These are phyloP conservation scores for Heterotilapia buettikoferi DNA, from an alignment of 2,113 vertebrate species.

Conservation along the genomic window DNA sequence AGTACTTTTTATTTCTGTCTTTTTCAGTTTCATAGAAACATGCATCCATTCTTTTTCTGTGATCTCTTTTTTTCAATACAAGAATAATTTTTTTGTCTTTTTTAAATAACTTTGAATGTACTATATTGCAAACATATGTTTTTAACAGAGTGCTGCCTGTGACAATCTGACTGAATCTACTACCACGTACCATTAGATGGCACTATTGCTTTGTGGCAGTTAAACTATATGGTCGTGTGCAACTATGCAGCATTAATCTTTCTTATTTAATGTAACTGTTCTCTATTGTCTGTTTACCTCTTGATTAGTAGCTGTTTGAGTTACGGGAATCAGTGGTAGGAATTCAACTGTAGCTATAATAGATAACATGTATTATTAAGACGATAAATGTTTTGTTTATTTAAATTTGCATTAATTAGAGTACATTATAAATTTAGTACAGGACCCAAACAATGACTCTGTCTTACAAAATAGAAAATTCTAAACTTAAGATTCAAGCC, in stretches of 20 bases:
- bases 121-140: neutral
- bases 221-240: neutral
- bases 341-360: neutral
- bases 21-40: neutral
- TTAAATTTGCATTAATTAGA: neutral
- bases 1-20: neutral
- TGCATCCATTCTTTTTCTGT: neutral
- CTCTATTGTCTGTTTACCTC: neutral
- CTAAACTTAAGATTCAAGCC: neutral
- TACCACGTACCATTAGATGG: slow-evolving; percentile 36
- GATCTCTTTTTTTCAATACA: neutral
- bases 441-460: neutral
- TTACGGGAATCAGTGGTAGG: neutral
- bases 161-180: neutral
- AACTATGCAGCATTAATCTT: neutral
- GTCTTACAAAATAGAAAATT: neutral
- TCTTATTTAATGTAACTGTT: neutral
- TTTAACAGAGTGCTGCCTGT: neutral
- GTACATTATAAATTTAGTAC: neutral
- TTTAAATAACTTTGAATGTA: neutral
- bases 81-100: neutral
- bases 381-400: neutral
- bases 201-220: neutral
- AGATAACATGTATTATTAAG: neutral
- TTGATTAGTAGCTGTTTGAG: neutral